Conservation (phyloP, 2,797 vertebrate genomes). For the Tamandua tetradactyla region DNA sequence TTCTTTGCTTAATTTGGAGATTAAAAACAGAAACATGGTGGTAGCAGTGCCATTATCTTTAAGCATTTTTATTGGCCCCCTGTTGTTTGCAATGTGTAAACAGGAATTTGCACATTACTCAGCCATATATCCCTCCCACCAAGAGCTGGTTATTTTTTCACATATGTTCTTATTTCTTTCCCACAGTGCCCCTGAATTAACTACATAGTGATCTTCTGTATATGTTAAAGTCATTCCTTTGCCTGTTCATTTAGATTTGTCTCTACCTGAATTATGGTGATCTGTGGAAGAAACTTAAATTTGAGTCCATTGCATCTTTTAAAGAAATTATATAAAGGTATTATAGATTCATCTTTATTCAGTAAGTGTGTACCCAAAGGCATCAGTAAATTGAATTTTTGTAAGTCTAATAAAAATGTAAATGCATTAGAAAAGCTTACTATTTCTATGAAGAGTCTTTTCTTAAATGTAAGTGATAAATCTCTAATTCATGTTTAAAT, state of each 20-base stretch:
- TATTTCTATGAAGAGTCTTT: constrained; percentile 27
- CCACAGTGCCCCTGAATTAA: constrained; percentile 58
- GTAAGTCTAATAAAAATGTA: constrained; percentile 56
- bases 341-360: constrained; percentile 36
- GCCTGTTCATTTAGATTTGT: constrained; percentile 44
- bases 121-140: neutral
- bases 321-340: constrained; percentile 28
- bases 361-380: constrained; percentile 42
- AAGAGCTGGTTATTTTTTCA: constrained; percentile 14
- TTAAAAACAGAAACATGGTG: constrained; percentile 5
- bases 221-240: constrained; percentile 12
- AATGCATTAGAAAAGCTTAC: constrained; percentile 34
- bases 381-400: constrained; percentile 35
- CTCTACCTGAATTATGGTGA: neutral
- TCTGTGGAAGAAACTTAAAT: constrained; percentile 9
- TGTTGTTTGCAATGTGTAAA: constrained; percentile 57
- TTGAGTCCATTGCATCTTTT: neutral
- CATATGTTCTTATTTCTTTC: constrained; percentile 51
- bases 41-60: constrained; percentile 27
- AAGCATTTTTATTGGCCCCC: constrained; percentile 18
- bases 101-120: constrained; percentile 23
- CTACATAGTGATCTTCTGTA: neutral
- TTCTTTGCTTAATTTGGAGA: constrained; percentile 57
- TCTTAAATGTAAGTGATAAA: constrained; percentile 40
- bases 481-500: constrained; percentile 32